phyloP scores from a whole-genome alignment of 2,113 vertebrate genomes.

The Himantopus leucocephalus region DNA sequence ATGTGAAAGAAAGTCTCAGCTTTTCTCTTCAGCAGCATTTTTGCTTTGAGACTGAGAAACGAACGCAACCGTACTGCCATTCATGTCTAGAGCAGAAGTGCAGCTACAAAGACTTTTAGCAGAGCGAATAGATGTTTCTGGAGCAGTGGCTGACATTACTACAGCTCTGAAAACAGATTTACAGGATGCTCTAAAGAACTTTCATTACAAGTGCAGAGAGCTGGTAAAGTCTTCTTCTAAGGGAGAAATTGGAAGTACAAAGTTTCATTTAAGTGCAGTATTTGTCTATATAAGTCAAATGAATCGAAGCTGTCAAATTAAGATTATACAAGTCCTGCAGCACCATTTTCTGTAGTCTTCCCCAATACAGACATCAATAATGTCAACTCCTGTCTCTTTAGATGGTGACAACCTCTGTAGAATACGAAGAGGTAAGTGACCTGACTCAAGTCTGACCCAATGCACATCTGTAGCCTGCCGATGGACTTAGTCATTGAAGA shows the following conservation, averaged over 20 bases:
- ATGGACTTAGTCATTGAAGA: background rate
- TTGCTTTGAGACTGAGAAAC: background rate
- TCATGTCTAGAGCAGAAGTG: background rate
- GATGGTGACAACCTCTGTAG: background rate
- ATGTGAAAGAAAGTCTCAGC: background rate
- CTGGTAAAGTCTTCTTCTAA: background rate
- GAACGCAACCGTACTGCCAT: background rate
- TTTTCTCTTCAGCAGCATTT: background rate
- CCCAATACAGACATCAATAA: background rate
- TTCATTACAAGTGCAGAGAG: background rate
- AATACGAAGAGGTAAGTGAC: background rate
- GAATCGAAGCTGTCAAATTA: background rate
- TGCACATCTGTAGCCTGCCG: background rate
- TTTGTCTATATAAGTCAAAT: background rate
- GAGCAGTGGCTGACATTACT: background rate
- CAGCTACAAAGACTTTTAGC: background rate
- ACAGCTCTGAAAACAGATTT: background rate
- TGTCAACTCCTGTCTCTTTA: background rate
- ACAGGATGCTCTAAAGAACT: background rate
- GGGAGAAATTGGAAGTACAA: background rate
- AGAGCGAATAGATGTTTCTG: background rate
- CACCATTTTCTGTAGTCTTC: background rate
- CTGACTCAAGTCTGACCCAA: background rate
- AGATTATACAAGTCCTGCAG: background rate
- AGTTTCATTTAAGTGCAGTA: background rate